Percentiles rank a stretch among this genome's conserved stretches.
phyloP scores from a whole-genome alignment of 2,888 invertebrate species.

The Byasa hedistus region DNA sequence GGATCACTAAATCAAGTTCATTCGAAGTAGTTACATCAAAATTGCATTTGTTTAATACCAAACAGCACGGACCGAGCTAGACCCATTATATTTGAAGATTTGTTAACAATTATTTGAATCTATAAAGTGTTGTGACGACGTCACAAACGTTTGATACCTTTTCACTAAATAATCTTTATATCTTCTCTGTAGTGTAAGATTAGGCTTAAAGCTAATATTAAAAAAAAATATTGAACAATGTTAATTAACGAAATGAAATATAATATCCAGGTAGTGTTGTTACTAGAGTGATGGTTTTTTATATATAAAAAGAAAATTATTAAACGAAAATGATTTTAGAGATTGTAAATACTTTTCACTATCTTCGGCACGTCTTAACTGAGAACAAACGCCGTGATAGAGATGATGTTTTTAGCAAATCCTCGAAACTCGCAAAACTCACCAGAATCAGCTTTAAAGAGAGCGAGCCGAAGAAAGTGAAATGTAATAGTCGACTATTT shows the following conservation, averaged over 20 bases:
- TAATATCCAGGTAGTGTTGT: constrained; percentile 76
- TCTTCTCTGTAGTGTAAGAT: constrained; percentile 72
- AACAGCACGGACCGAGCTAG: constrained; percentile 72
- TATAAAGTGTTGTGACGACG: constrained; percentile 47
- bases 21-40: constrained; percentile 62
- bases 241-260: constrained; percentile 70
- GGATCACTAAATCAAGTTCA: constrained; percentile 3
- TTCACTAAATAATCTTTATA: constrained; percentile 57
- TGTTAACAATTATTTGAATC: constrained; percentile 50
- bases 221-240: constrained; percentile 52
- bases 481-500: constrained; percentile 55
- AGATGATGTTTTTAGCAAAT: constrained; percentile 39
- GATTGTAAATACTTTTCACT: constrained; percentile 54
- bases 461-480: constrained; percentile 52
- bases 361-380: constrained; percentile 46
- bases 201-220: constrained; percentile 75
- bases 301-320: constrained; percentile 54
- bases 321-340: constrained; percentile 46
- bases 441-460: constrained; percentile 56
- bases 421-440: constrained; percentile 29
- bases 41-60: constrained; percentile 75
- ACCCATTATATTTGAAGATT: constrained; percentile 58
- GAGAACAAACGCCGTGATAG: constrained; percentile 54
- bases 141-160: constrained; percentile 45
- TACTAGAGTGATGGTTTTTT: constrained; percentile 77